Percentiles rank a stretch among this genome's conserved stretches.
phyloP scores from a whole-genome alignment of 2,113 vertebrate genomes.

The Balaenoptera acutorostrata region DNA sequence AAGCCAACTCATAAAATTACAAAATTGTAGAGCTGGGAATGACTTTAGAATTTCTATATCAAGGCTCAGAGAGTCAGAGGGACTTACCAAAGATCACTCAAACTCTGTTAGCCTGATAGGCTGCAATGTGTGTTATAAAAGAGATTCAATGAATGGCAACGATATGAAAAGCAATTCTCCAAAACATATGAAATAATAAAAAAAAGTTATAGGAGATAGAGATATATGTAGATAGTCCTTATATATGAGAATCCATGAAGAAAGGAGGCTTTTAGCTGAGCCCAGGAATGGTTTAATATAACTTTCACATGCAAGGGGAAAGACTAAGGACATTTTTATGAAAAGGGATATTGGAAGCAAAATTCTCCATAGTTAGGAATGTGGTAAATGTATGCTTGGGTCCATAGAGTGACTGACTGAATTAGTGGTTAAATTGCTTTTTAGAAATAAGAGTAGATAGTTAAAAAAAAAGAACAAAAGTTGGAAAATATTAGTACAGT shows the following conservation, averaged over 20 bases:
- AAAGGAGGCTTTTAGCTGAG: slow-evolving; percentile 14
- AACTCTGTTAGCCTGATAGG: background rate
- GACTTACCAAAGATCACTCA: background rate
- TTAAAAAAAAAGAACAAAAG: background rate
- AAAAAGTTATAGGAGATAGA: slow-evolving; percentile 12
- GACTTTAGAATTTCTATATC: slow-evolving; percentile 18
- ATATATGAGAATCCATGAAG: background rate
- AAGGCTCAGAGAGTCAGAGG: background rate
- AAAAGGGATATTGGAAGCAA: background rate
- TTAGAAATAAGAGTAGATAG: background rate
- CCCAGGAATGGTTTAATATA: background rate
- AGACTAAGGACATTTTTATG: slow-evolving; percentile 16
- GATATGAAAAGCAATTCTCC: background rate
- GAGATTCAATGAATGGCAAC: background rate
- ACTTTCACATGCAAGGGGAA: slow-evolving; percentile 29
- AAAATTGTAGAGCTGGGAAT: background rate
- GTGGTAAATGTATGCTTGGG: background rate
- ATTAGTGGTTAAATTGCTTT: slow-evolving; percentile 22
- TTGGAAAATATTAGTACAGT: background rate
- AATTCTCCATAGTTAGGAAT: background rate
- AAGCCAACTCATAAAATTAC: background rate
- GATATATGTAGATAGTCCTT: background rate
- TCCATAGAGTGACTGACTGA: background rate
- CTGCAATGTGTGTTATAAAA: background rate
- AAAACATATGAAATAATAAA: background rate